Evolutionary conservation across 2,888 invertebrate genomes (phyloP), one percentile per base, ranked within the genome.

Genomic region (Harpagoxenus sublaevis): DNA sequence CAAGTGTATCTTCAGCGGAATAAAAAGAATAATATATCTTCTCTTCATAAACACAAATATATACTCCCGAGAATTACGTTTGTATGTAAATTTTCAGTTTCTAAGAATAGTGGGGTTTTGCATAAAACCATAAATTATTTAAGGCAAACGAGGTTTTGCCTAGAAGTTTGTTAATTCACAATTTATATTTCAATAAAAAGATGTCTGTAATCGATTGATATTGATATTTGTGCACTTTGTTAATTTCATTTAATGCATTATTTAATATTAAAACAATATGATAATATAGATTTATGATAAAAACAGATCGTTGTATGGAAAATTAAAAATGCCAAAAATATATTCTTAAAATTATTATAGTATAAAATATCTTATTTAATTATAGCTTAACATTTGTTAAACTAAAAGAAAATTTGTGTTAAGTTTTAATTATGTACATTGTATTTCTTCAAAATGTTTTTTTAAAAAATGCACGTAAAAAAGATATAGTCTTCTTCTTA

Each of bases 81-180:
- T 75, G 55, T 84, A 85, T 86, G 89, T 82, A 89, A 89, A 89
- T 89, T 88, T 86, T 82, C 84, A 82, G 86, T 85, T 89, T 86
- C 78, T 79, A 78, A 86, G 86, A 84, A 86, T 83, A 87, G 77
- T 82, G 15, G 2, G 65, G 5, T 87, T 89, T 89, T 87, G 70
- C 89, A 89, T 89, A 83, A 71, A 57, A 42, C 48, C 75, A 75
- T 89, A 89, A 89, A 89, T 89, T 84, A 81, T 60, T 66, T n/a
- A 78, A 55, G n/a, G 12, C 79, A 85, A 85, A 85, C 68, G 77
- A 60, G 79, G 77, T 35, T 63, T 63, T 66, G 48, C 63, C 51
- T 62, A 75, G 71, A 87, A 85, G 84, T 81, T 87, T 74, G 85
- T 85, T 89, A 89, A 89, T 87, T 89, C 65, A 71, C 77, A 82